A percentile compares a stretch with the other conserved stretches of the same genome.
phyloP scores from a whole-genome alignment of 1,140 invertebrate species.

The Procambarus virginalis region DNA sequence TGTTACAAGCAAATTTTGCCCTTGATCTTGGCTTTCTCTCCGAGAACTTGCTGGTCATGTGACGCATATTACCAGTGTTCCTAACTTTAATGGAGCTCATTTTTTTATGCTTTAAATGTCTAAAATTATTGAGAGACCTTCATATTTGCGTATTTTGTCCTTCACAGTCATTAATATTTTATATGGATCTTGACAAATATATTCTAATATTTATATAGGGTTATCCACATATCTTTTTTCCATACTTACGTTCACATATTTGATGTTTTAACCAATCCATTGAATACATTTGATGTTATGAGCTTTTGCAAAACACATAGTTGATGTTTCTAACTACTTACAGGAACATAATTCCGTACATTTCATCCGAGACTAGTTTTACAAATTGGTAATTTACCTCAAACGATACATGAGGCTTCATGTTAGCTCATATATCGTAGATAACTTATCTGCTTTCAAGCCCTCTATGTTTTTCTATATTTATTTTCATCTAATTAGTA shows the following conservation, averaged over 20 bases:
- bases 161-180: too few relatives aligned
- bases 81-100: too few relatives aligned
- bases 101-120: too few relatives aligned
- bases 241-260: background rate
- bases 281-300: background rate
- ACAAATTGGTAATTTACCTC: background rate
- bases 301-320: background rate
- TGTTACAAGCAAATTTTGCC: background rate
- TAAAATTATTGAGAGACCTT: too few relatives aligned
- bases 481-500: background rate
- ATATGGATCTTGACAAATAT: too few relatives aligned
- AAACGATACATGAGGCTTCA: background rate
- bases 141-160: too few relatives aligned
- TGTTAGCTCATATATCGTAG: background rate
- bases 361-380: background rate
- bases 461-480: background rate
- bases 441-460: background rate
- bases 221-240: background rate
- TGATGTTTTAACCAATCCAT: background rate
- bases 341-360: background rate
- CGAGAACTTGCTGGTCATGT: too few relatives aligned
- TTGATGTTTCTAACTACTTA: conserved; percentile 3
- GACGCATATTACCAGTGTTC: too few relatives aligned
- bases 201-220: too few relatives aligned
- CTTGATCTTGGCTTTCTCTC: too few relatives aligned